Conservation (phyloP, 64 coral and sea anemone species). For the Pocillopora verrucosa region DNA sequence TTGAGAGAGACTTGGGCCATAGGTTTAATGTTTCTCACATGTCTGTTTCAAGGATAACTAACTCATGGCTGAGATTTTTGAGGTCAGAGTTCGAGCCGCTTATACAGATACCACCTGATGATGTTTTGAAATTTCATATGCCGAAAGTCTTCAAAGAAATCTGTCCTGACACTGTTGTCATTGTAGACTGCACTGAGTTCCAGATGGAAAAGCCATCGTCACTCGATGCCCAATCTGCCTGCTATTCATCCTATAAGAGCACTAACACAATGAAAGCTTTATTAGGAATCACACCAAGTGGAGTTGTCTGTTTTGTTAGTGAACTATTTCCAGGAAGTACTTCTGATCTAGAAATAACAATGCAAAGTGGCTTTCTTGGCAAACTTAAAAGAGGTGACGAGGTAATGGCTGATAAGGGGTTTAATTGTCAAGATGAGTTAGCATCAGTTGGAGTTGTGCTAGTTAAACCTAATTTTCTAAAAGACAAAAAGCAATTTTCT, state of each 20-base stretch:
- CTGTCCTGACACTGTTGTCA: background rate
- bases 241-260: slow-evolving; percentile 10
- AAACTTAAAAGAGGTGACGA: background rate
- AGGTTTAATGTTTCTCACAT: too few relatives aligned
- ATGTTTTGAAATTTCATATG: too few relatives aligned
- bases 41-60: too few relatives aligned
- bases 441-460: background rate
- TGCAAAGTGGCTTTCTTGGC: background rate
- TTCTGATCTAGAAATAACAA: slow-evolving; percentile 19
- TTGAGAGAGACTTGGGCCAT: too few relatives aligned
- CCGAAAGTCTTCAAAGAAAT: too few relatives aligned
- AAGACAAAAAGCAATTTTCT: slow-evolving; percentile 5
- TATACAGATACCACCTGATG: too few relatives aligned
- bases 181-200: slow-evolving; percentile 62
- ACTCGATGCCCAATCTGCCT: background rate
- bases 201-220: slow-evolving; percentile 42
- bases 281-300: slow-evolving; percentile 8
- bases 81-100: too few relatives aligned
- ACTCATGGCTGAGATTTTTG: too few relatives aligned
- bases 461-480: background rate
- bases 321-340: slow-evolving; percentile 9
- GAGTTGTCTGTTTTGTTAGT: slow-evolving; percentile 1
- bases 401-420: slow-evolving; percentile 21
- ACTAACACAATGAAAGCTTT: slow-evolving; percentile 4
- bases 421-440: slow-evolving; percentile 7